phyloP scores from a whole-genome alignment of 2,113 vertebrate genomes.

The Proterorhinus semilunaris region DNA sequence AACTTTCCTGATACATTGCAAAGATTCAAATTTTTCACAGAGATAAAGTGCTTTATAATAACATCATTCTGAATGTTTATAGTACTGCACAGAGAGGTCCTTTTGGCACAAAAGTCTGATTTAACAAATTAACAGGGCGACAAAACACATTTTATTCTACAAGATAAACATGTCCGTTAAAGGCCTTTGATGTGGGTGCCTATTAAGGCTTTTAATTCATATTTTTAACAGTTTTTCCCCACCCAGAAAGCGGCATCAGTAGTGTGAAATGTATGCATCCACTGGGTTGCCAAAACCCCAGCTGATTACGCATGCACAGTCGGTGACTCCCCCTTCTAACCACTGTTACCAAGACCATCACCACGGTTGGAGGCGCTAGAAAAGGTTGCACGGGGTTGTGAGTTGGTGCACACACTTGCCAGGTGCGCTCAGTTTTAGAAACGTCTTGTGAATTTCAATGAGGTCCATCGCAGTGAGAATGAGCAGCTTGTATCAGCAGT shows the following conservation, averaged over 20 bases:
- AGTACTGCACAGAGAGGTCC: too few species aligned
- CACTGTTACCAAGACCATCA: not conserved
- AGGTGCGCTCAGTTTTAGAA: slow-evolving; percentile 61
- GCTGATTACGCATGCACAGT: slow-evolving; percentile 54
- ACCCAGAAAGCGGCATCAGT: slow-evolving; percentile 17
- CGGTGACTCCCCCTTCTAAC: slow-evolving; percentile 44
- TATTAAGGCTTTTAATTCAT: slow-evolving; percentile 15
- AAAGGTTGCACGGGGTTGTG: slow-evolving; percentile 58
- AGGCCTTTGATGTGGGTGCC: too few species aligned
- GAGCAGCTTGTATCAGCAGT: slow-evolving; percentile 39
- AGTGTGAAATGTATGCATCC: slow-evolving; percentile 36
- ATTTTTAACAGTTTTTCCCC: slow-evolving; percentile 20
- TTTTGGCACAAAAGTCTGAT: too few species aligned
- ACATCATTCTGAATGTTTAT: too few species aligned
- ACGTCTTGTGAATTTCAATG: slow-evolving; percentile 73
- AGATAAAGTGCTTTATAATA: too few species aligned
- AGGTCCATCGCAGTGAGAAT: slow-evolving; percentile 51
- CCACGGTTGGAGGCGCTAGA: slow-evolving; percentile 23
- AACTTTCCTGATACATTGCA: too few species aligned
- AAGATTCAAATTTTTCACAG: too few species aligned
- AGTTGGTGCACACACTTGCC: slow-evolving; percentile 55
- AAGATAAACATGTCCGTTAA: too few species aligned
- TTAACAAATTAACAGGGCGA: too few species aligned
- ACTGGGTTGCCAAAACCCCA: slow-evolving; percentile 51
- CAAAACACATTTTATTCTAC: too few species aligned